Evolutionary conservation across 2,113 vertebrate genomes (phyloP), one percentile per base, ranked within the genome.

Genomic region (Micronisus gabar): DNA sequence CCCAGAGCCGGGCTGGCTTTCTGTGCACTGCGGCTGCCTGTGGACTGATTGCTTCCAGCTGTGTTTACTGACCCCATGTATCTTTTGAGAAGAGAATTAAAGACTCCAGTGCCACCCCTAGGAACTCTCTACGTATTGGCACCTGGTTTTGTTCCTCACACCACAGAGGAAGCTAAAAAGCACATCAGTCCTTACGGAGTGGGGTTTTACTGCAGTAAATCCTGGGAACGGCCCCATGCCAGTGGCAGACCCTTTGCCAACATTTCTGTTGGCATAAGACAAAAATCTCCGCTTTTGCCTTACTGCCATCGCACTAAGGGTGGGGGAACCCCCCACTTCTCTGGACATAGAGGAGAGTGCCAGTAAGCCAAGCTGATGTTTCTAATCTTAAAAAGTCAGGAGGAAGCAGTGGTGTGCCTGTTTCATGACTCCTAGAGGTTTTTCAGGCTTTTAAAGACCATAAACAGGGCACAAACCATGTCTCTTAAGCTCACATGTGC

Each of bases 1-100:
- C 76, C 32, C 18, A 5, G 58, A 20, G 45, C 67, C 0, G 0
- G 3, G 56, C 53, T 72, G 41, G 47, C 45, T 82, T 7, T 0
- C 47, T 36, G 36, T 21, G 16, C 11, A 7, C 40, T 1, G 0
- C 1, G 2, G 30, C 62, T 3, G 1, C 13, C 9, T 47, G 29
- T 52, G n/a, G 27, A 50, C 61, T 9, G 38, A 17, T 70, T 1
- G 0, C 53, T 90, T 75, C 53, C 74, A 75, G 52, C 71, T 50
- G 16, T 22, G 34, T 34, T 52, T 36, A 8, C 36, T 0, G 1
- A 50, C 52, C 32, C 13, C 2, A 0, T 15, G 6, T 20, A 7
- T 75, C 36, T 90, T 70, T 18, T 16, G 34, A 85, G 78, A 75
- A 80, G 71, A 87, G 47, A 90, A n/a, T 41, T 66, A 29, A 85